phyloP scores from a whole-genome alignment of 2,797 vertebrate species.

The Gallinago stenura region DNA sequence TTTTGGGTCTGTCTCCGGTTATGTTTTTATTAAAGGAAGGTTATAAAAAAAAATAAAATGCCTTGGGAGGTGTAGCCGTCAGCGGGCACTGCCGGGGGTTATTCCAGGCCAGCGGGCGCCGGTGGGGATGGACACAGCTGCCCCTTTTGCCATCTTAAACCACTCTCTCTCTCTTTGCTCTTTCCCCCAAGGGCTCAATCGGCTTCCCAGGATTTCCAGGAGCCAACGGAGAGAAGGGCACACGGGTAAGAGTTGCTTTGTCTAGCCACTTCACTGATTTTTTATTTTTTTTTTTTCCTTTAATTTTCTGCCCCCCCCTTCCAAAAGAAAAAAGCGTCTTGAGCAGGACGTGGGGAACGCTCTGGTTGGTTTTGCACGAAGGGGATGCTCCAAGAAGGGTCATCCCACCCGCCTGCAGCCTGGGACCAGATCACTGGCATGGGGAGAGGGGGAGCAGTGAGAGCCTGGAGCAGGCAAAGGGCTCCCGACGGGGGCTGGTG shows the following conservation, averaged over 20 bases:
- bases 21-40: not conserved
- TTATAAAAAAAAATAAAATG: not conserved
- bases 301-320: too few relatives aligned
- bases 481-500: not conserved
- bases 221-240: slow-evolving; percentile 96
- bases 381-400: not conserved
- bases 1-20: not conserved
- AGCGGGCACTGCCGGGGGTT: not conserved
- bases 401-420: not conserved
- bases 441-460: not conserved
- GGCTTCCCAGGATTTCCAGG: slow-evolving; percentile 98
- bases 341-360: fast-evolving
- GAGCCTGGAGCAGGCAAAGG: not conserved
- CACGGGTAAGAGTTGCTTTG: slow-evolving; percentile 22
- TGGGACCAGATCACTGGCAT: not conserved
- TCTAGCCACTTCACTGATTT: fast-evolving
- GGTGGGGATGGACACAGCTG: not conserved
- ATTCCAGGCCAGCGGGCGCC: not conserved
- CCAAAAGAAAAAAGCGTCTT: not conserved
- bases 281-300: too few relatives aligned
- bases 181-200: slow-evolving; percentile 86
- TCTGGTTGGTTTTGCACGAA: fast-evolving
- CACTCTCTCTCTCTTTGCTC: not conserved
- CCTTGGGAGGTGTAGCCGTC: not conserved
- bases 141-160: not conserved